phyloP scores from a whole-genome alignment of 2,113 vertebrate genomes.

The Mobula birostris region DNA sequence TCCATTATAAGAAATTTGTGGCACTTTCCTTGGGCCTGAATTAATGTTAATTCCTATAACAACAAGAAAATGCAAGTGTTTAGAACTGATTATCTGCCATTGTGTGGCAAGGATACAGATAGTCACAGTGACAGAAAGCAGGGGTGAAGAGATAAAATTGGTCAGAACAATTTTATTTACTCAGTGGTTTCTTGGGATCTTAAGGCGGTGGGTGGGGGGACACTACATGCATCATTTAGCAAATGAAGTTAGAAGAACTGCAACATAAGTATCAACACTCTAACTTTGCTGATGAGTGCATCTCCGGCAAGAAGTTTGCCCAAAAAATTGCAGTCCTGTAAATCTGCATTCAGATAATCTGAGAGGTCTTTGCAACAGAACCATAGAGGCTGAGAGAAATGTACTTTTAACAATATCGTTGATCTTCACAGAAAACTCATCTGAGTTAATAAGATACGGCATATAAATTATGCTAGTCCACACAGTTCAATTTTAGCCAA shows the following conservation, averaged over 20 bases:
- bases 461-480: too few relatives aligned
- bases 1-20: too few relatives aligned
- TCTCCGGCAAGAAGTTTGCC: not conserved
- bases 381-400: too few relatives aligned
- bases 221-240: not conserved
- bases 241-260: not conserved
- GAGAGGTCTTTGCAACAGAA: too few relatives aligned
- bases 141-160: not conserved
- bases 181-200: not conserved
- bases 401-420: too few relatives aligned
- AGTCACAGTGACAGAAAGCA: not conserved
- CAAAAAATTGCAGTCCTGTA: not conserved
- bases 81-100: not conserved
- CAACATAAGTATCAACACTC: not conserved
- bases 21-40: too few relatives aligned
- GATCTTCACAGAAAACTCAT: too few relatives aligned
- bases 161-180: not conserved
- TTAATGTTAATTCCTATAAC: not conserved
- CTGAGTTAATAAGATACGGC: too few relatives aligned
- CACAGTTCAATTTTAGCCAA: too few relatives aligned
- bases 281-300: not conserved
- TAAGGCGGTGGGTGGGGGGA: too few relatives aligned
- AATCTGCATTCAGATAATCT: not conserved
- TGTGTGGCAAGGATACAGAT: not conserved
- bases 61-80: not conserved